Base-by-base conservation (phyloP, 1,140 invertebrate species). In the Heliconius nattereri region DNA sequence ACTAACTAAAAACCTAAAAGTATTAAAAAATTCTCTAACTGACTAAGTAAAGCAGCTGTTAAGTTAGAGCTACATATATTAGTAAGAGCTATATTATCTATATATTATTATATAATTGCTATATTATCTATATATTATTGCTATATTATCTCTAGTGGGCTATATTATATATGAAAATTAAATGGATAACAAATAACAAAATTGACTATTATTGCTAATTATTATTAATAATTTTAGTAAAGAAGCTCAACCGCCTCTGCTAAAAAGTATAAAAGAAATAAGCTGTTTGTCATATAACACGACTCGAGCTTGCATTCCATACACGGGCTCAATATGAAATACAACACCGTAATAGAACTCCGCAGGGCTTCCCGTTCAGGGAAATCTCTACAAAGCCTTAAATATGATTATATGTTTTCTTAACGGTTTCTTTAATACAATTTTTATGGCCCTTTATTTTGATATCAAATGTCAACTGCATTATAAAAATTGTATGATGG, bases 341-440 rank as follows among this genome's bases (percentile, higher is more conserved):
- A 57, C 11, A 75, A 79, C 70, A 79, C 78, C 23, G 72, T 78
- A 74, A 81, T 75, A 26, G 71, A 37, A 81, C 57, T 66, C 75
- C 52, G 16, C 72, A 60, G 49, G 79, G 79, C 79, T 81, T 81
- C 79, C 57, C 75, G 78, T 81, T 74, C 79, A 80, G 73, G 78
- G 71, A 80, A 80, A 80, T 76, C 79, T 73, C 7, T 9, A 75
- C 49, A 73, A 80, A 80, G 75, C 75, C 75, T 78, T 78, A 78
- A 78, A 76, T 66, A 66, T 66, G 35, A 76, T 76, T 76, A 70
- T 71, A 71, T 37, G 40, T 73, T 40, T 73, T 73, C 45, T 54
- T 75, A 75, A 40, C 49, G 26, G 26, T 29, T 57, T 75, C 26
- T 54, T 32, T 75, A 16, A 75, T 32, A 54, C 73, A 75, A 66